Conservation (phyloP, 2,113 vertebrate genomes). For the Argyrosomus japonicus region DNA sequence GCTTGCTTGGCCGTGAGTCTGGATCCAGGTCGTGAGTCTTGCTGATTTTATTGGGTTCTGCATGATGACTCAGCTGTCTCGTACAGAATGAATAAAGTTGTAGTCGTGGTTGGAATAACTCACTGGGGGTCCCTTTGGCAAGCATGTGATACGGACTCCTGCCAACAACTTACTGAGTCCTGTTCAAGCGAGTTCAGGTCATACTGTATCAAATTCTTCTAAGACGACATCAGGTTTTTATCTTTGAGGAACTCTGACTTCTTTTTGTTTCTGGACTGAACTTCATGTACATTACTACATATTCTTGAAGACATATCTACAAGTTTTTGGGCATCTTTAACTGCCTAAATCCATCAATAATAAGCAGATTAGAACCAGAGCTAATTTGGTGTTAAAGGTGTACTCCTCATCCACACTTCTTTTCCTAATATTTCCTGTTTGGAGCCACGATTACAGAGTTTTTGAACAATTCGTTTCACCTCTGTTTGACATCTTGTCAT, state of each 20-base stretch:
- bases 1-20: background rate
- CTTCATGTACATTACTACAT: background rate
- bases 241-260: background rate
- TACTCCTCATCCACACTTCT: too few relatives aligned
- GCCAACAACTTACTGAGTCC: constrained; percentile 4
- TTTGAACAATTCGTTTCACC: too few relatives aligned
- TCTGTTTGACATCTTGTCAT: too few relatives aligned
- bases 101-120: constrained; percentile 29
- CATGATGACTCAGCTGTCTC: constrained; percentile 49
- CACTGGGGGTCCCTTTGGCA: constrained; percentile 33
- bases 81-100: constrained; percentile 5
- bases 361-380: too few relatives aligned
- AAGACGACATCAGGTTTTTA: background rate
- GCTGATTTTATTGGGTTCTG: constrained; percentile 27
- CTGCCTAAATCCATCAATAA: background rate
- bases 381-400: too few relatives aligned
- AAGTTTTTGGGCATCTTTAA: background rate
- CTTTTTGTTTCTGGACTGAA: background rate
- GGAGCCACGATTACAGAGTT: too few relatives aligned
- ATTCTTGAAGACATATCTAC: background rate
- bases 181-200: background rate
- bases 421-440: too few relatives aligned
- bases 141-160: background rate
- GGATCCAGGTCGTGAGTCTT: background rate
- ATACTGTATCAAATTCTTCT: background rate